These are phyloP conservation scores for Sturnus vulgaris DNA, from an alignment of 2,113 vertebrate species.

Conservation along the genomic window DNA sequence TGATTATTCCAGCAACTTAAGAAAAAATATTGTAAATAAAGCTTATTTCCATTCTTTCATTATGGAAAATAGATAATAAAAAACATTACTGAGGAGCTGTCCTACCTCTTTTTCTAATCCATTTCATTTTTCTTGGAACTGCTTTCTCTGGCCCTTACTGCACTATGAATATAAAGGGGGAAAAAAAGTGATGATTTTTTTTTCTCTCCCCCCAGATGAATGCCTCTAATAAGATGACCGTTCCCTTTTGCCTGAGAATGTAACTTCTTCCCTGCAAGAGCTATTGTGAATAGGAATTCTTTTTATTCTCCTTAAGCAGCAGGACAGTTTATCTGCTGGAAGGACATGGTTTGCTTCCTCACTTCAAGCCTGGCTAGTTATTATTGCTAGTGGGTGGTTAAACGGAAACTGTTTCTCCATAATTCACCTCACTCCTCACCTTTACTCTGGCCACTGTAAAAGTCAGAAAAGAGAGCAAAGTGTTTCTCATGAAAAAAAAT, in stretches of 20 bases:
- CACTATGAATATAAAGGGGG: background rate
- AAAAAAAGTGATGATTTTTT: background rate
- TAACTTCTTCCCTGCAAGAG: background rate
- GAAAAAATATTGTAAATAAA: background rate
- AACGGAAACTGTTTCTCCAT: background rate
- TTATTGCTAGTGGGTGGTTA: background rate
- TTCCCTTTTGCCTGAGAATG: background rate
- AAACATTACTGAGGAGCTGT: background rate
- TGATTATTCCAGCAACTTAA: conserved; percentile 5
- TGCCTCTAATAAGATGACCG: background rate
- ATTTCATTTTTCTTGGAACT: background rate
- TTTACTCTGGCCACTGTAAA: background rate
- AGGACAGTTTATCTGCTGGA: background rate
- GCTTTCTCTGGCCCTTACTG: background rate
- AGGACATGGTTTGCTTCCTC: background rate
- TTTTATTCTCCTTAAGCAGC: background rate
- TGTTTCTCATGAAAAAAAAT: background rate
- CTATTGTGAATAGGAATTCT: background rate
- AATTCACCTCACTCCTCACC: background rate
- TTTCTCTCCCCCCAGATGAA: background rate
- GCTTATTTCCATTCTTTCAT: background rate
- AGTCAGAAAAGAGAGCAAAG: background rate
- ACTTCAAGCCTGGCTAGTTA: background rate
- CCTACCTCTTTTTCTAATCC: background rate
- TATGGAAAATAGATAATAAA: background rate